Percentiles rank a stretch among this genome's conserved stretches.
These are phyloP conservation scores for Sepiola atlantica DNA, from an alignment of 2,888 invertebrate species.

Conservation along the genomic window DNA sequence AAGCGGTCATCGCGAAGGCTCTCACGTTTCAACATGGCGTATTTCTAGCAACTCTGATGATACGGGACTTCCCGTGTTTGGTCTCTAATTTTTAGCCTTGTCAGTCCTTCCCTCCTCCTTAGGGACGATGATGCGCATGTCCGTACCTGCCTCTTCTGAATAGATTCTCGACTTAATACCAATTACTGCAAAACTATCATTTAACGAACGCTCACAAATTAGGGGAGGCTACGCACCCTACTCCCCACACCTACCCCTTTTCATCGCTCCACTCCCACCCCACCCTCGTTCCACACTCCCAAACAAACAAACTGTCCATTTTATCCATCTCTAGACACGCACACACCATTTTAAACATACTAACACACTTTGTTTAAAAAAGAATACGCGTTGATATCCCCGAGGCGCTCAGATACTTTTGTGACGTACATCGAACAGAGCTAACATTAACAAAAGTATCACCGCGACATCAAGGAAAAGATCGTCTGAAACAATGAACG, in stretches of 20 bases:
- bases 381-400: background rate
- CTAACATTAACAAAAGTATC: background rate
- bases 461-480: background rate
- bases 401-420: background rate
- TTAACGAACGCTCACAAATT: slow-evolving; percentile 44
- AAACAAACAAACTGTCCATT: background rate
- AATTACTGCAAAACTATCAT: background rate
- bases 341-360: background rate
- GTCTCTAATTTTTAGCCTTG: background rate
- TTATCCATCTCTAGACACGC: background rate
- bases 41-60: background rate
- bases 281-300: slow-evolving; percentile 45
- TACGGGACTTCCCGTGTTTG: background rate
- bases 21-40: background rate
- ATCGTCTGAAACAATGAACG: too few relatives aligned
- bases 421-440: background rate
- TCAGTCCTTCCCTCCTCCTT: background rate
- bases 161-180: background rate
- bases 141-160: background rate
- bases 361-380: background rate
- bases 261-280: slow-evolving; percentile 49
- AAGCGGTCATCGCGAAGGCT: background rate
- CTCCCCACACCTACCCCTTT: slow-evolving; percentile 39
- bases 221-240: slow-evolving; percentile 46
- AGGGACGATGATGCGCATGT: background rate